These are phyloP conservation scores for Amphiprion clarkii DNA, from an alignment of 2,797 vertebrate species.

Conservation along the genomic window DNA sequence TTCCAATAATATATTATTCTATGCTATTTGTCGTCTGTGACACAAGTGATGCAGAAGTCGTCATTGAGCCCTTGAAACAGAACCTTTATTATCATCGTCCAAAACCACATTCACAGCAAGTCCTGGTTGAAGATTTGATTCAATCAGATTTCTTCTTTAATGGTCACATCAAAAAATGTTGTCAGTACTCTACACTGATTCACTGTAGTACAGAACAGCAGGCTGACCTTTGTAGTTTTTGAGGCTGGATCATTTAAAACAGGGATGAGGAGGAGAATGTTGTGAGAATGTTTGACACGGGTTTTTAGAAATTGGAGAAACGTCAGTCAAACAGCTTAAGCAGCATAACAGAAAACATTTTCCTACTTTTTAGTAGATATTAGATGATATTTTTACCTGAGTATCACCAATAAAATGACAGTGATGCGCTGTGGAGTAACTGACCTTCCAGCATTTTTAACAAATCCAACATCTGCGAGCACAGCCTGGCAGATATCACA, in stretches of 20 bases:
- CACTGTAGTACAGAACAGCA: too few relatives aligned
- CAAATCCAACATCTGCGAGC: constrained; percentile 96
- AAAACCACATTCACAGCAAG: too few relatives aligned
- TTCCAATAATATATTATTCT: neutral
- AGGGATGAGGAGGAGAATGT: neutral
- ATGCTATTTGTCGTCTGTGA: neutral
- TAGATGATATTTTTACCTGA: neutral
- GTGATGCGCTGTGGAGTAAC: constrained; percentile 26
- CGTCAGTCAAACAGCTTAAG: neutral
- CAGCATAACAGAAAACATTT: too few relatives aligned
- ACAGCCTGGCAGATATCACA: constrained; percentile 95
- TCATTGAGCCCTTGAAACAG: neutral
- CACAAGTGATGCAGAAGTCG: neutral
- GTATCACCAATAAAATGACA: neutral
- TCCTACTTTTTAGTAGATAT: neutral
- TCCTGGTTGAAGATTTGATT: too few relatives aligned
- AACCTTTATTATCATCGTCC: neutral
- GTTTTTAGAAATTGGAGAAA: neutral
- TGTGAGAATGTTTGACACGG: neutral
- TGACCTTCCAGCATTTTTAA: constrained; percentile 98
- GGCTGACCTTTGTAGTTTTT: neutral
- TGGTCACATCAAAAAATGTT: too few relatives aligned
- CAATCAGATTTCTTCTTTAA: too few relatives aligned
- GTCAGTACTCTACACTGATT: too few relatives aligned
- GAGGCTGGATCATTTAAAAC: neutral